A percentile compares a stretch with the other conserved stretches of the same genome.
Conservation (phyloP, 2,113 vertebrate species). For the Naja naja region DNA sequence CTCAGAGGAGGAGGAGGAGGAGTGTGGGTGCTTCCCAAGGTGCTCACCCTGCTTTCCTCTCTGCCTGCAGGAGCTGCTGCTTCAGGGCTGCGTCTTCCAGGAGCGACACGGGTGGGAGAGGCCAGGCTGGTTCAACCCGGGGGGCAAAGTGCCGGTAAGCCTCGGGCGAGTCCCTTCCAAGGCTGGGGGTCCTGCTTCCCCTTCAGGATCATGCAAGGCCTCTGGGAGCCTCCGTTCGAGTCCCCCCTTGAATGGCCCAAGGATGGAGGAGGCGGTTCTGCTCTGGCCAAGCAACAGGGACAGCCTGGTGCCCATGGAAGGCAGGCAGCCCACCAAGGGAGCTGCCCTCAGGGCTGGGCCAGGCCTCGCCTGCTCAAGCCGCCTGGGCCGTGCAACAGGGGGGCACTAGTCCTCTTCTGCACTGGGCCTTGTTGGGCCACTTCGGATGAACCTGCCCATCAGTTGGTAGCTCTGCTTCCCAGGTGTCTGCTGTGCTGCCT, state of each 20-base stretch:
- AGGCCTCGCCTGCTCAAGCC: not conserved
- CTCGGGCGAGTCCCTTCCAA: rapidly evolving
- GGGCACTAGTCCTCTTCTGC: not conserved
- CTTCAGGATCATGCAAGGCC: not conserved
- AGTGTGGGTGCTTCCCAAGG: not conserved
- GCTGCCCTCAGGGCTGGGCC: not conserved
- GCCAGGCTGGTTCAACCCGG: slow-evolving; percentile 88
- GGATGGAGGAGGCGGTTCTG: not conserved
- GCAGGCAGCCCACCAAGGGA: not conserved
- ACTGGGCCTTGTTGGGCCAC: not conserved
- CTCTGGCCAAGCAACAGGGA: not conserved
- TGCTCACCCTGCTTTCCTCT: not conserved
- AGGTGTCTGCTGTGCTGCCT: not conserved
- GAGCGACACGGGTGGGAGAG: slow-evolving; percentile 96
- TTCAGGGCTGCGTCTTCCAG: slow-evolving; percentile 90
- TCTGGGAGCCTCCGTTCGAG: not conserved
- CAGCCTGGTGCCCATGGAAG: not conserved
- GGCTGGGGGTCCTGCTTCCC: not conserved
- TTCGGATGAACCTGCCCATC: not conserved
- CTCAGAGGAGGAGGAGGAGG: no score
- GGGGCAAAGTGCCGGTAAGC: slow-evolving; percentile 81
- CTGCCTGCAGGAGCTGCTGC: slow-evolving; percentile 78
- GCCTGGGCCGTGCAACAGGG: not conserved
- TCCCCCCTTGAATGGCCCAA: not conserved
- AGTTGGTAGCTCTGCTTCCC: not conserved